Conservation (phyloP, 2,113 vertebrate genomes). For the Neolamprologus modestus region DNA sequence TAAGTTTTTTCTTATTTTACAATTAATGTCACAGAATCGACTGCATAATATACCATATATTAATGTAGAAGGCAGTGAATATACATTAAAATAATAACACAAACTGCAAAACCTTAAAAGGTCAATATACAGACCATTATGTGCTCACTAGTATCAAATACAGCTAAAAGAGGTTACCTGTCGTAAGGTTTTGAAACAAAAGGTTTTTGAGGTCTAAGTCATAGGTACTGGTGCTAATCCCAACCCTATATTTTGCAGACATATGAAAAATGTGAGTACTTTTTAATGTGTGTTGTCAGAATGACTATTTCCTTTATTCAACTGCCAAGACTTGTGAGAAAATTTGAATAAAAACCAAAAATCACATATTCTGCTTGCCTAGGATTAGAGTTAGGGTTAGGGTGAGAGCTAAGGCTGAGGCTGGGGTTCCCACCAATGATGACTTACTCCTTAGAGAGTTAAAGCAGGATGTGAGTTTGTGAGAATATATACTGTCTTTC, state of each 20-base stretch:
- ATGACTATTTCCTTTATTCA: neutral
- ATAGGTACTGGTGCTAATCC: neutral
- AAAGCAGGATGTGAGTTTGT: neutral
- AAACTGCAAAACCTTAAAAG: neutral
- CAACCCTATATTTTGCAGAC: neutral
- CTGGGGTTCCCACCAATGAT: neutral
- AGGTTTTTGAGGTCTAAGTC: neutral
- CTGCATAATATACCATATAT: too few relatives aligned
- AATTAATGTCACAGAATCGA: neutral
- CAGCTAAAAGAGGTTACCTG: neutral
- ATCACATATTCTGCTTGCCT: neutral
- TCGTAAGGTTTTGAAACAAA: neutral
- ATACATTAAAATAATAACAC: neutral
- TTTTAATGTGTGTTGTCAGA: neutral
- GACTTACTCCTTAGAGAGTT: neutral
- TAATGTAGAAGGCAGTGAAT: neutral
- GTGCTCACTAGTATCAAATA: neutral
- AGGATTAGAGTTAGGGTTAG: neutral
- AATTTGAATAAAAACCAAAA: neutral
- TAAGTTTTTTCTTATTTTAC: neutral
- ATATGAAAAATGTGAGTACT: neutral
- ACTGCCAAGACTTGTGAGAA: neutral
- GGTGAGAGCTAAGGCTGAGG: neutral
- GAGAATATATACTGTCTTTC: neutral
- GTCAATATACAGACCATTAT: neutral